phyloP scores from a whole-genome alignment of 2,888 invertebrate species.

The Hybos culiciformis region DNA sequence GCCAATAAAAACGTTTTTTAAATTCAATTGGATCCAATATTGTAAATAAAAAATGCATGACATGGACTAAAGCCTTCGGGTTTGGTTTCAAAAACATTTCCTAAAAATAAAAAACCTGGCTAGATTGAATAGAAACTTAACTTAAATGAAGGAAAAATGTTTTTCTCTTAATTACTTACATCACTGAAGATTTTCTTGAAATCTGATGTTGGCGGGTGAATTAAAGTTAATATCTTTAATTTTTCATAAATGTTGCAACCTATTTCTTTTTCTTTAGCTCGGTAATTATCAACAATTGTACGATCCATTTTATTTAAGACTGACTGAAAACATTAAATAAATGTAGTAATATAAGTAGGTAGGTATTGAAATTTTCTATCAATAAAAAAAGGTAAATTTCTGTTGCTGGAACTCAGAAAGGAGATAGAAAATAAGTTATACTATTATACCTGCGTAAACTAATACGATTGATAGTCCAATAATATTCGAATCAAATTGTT shows the following conservation, averaged over 20 bases:
- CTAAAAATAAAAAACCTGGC: conserved; percentile 16
- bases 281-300: conserved; percentile 26
- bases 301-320: no score
- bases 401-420: no score
- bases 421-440: no score
- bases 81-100: conserved; percentile 35
- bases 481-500: no score
- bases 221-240: conserved; percentile 21
- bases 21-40: conserved; percentile 30
- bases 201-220: conserved; percentile 25
- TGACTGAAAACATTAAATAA: no score
- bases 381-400: no score
- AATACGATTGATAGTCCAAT: no score
- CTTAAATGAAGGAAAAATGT: background rate
- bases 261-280: conserved; percentile 29
- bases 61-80: conserved; percentile 28
- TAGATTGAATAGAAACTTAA: background rate
- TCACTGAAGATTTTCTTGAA: conserved; percentile 18
- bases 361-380: no score
- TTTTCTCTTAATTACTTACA: background rate
- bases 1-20: conserved; percentile 34
- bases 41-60: conserved; percentile 31
- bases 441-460: no score
- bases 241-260: conserved; percentile 25
- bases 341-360: no score